A percentile compares a stretch with the other conserved stretches of the same genome.
Evolutionary conservation across 2,888 invertebrate genomes (phyloP).

Genomic region (Apodemia zela): DNA sequence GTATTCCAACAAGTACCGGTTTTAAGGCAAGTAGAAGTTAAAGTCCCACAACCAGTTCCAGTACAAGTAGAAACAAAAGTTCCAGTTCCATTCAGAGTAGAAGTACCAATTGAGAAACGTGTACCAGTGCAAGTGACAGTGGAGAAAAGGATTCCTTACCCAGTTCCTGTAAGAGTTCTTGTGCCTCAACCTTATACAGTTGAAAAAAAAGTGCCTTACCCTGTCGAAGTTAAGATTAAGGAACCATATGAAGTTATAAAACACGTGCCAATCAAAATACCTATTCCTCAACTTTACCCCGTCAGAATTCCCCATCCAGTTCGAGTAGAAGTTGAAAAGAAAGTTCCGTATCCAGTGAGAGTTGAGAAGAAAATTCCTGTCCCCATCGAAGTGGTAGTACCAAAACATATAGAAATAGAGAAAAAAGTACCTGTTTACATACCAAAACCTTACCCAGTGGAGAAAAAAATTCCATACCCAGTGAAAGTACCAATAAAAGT

Average conservation of each 20-base stretch:
- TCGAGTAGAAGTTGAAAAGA: slow-evolving; percentile 68
- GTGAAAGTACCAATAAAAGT: slow-evolving; percentile 44
- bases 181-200: slow-evolving; percentile 75
- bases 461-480: slow-evolving; percentile 58
- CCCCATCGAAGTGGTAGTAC: slow-evolving; percentile 56
- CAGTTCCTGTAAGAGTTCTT: slow-evolving; percentile 57
- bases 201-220: slow-evolving; percentile 77
- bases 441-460: slow-evolving; percentile 50
- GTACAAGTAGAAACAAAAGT: slow-evolving; percentile 63
- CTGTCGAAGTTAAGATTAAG: slow-evolving; percentile 67
- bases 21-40: slow-evolving; percentile 61
- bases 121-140: slow-evolving; percentile 55
- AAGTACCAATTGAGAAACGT: slow-evolving; percentile 51
- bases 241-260: slow-evolving; percentile 66
- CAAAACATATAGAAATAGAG: slow-evolving; percentile 49
- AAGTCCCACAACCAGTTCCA: slow-evolving; percentile 62
- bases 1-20: slow-evolving; percentile 68
- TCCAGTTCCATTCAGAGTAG: slow-evolving; percentile 64
- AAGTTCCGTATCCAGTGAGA: slow-evolving; percentile 65
- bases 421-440: slow-evolving; percentile 55
- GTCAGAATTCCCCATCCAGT: slow-evolving; percentile 77
- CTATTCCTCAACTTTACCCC: slow-evolving; percentile 71
- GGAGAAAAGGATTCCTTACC: slow-evolving; percentile 56
- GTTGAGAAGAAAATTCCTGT: slow-evolving; percentile 70
- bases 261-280: slow-evolving; percentile 63